Evolutionary conservation across 2,797 vertebrate genomes (phyloP).

Genomic region (Gambusia yucatana): DNA sequence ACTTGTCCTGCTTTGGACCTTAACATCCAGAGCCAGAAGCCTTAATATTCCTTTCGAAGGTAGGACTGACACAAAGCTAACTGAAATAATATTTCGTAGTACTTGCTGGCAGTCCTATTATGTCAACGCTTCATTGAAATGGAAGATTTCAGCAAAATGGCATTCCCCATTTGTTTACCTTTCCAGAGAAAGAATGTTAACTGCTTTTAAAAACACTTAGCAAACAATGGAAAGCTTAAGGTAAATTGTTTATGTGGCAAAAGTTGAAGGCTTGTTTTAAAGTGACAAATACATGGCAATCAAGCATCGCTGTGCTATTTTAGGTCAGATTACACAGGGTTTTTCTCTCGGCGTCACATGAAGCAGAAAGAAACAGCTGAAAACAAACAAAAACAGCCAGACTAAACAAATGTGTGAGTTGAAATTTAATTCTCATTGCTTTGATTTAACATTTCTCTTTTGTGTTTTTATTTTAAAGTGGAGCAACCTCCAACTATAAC

Average conservation of each 20-base stretch:
- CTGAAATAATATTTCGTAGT: not conserved
- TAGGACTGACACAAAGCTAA: slow-evolving; percentile 36
- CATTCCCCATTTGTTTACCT: not conserved
- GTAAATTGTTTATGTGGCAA: slow-evolving; percentile 34
- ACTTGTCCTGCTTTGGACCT: slow-evolving; percentile 71
- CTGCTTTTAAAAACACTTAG: slow-evolving; percentile 7
- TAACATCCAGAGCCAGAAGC: slow-evolving; percentile 48
- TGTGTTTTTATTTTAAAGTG: slow-evolving; percentile 76
- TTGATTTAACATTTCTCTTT: slow-evolving; percentile 5
- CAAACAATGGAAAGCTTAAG: slow-evolving; percentile 7
- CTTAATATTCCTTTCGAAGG: slow-evolving; percentile 77
- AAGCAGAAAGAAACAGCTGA: not conserved
- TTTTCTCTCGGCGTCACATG: not conserved
- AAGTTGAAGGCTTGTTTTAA: slow-evolving; percentile 36
- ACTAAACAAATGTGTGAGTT: not conserved
- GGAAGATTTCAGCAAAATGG: not conserved
- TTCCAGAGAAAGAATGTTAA: slow-evolving; percentile 12
- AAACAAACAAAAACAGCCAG: slow-evolving; percentile 4
- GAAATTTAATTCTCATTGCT: not conserved
- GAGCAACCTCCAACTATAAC: slow-evolving; percentile 92
- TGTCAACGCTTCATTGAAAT: slow-evolving; percentile 5
- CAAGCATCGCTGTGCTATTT: slow-evolving; percentile 26
- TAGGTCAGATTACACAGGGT: not conserved
- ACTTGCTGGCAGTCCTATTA: not conserved
- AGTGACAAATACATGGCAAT: slow-evolving; percentile 8